Conservation (phyloP, 2,797 vertebrate species). For the Diplodus puntazzo region DNA sequence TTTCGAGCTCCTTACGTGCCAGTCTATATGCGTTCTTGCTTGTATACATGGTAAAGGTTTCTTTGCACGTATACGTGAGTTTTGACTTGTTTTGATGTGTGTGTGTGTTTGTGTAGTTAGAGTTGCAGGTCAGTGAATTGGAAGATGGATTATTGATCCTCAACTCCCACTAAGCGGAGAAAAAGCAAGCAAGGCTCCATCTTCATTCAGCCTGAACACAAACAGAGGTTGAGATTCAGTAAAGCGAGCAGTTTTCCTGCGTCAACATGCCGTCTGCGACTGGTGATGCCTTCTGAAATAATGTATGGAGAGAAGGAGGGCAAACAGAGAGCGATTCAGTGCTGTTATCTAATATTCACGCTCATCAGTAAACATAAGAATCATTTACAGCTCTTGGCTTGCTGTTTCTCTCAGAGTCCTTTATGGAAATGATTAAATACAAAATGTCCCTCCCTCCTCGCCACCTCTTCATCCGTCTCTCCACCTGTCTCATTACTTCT, state of each 20-base stretch:
- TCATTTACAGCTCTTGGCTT: not conserved
- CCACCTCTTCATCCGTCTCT: constrained; percentile 3
- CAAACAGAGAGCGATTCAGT: not conserved
- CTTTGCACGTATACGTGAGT: not conserved
- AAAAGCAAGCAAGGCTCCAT: constrained; percentile 23
- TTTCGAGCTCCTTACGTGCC: constrained; percentile 1
- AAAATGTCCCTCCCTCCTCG: not conserved
- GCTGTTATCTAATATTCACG: not conserved
- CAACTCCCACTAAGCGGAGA: constrained; percentile 8
- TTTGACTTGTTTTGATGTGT: not conserved
- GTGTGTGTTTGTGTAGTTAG: not conserved
- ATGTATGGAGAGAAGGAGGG: not conserved
- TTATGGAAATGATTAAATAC: constrained; percentile 1
- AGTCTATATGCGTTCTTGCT: not conserved
- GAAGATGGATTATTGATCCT: constrained; percentile 66
- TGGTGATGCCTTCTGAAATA: not conserved
- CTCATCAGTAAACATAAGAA: constrained; percentile 9
- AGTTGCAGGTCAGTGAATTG: constrained; percentile 46
- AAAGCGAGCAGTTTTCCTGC: not conserved
- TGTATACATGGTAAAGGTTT: constrained; percentile 4
- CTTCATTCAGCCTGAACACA: constrained; percentile 34
- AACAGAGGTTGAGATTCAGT: not conserved
- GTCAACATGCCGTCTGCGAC: constrained; percentile 2
- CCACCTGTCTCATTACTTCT: constrained; percentile 43
- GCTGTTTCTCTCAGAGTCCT: constrained; percentile 1